Evolutionary conservation across 2,113 vertebrate genomes (phyloP), one percentile per base, ranked within the genome.

Genomic region (Gallinago jamesoni): DNA sequence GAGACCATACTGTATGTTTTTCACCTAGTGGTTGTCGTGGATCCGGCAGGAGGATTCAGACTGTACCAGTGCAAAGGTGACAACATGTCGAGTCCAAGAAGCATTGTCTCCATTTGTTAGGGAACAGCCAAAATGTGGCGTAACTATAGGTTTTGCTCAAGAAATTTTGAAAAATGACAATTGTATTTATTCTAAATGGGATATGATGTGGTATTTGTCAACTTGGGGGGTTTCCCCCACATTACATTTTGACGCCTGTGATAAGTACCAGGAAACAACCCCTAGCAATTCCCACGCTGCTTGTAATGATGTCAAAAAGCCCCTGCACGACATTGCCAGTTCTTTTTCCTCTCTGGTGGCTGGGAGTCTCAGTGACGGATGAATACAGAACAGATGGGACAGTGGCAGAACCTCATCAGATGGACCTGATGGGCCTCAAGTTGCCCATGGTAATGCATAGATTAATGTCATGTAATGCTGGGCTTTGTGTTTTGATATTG

Each of bases 381-480:
- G 74, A 87, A 96, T 39, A 79, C 33, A 76, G 78, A 96, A 16
- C 92, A 91, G 84, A 94, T 57, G 66, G 81, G 82, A 68, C 16
- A 7, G 91, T 75, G 76, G 73, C 89, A 94, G 89, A 92, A 84
- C 84, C 60, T 81, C 84, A 63, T 91, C 80, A 74, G 69, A 86
- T 37, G 39, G 73, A 90, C 64, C 59, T 24, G 43, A 92, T 9
- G 43, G 68, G 76, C 84, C 66, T 60, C 89, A 39, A 78, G 81
- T 89, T 89, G 89, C 80, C 43, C 19, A 0, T 6, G 60, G 43
- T 52, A 67, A 20, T 0, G 17, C 84, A 84, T 31, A 74, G 47
- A 80, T 92, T 22, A 84, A 24, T 14, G 48, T 91, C 81, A 89
- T 2, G 2, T 39, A 75, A 53, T 3, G 30, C 74, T 41, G 63